phyloP scores from a whole-genome alignment of 2,113 vertebrate genomes.

The Sporophila hypoxantha region DNA sequence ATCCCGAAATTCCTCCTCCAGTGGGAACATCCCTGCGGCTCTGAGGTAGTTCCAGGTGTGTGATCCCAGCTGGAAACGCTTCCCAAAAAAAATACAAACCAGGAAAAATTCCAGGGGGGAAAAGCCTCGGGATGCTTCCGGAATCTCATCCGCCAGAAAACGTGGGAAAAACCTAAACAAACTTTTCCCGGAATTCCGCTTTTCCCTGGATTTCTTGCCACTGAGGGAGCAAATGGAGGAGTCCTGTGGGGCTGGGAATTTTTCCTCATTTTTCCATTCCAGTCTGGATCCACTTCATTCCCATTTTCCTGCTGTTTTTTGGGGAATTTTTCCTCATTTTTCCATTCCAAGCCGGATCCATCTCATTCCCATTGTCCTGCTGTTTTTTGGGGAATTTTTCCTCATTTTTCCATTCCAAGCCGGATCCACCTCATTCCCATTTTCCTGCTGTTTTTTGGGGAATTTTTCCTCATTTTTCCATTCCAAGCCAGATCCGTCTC shows the following conservation, averaged over 20 bases:
- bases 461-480: neutral
- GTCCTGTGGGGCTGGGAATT: neutral
- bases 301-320: neutral
- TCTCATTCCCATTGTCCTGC: neutral
- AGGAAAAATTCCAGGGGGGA: neutral
- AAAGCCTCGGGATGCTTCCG: conserved; percentile 6
- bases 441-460: neutral
- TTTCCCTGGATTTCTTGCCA: neutral
- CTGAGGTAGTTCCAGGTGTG: conserved; percentile 66
- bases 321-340: neutral
- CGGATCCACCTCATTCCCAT: neutral
- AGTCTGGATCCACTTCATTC: neutral
- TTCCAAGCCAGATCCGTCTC: no score
- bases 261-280: neutral
- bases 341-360: neutral
- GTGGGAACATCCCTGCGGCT: neutral
- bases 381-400: neutral
- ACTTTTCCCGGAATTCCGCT: neutral
- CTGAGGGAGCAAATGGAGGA: neutral
- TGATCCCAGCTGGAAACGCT: neutral
- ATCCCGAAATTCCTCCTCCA: neutral
- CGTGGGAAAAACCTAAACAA: neutral
- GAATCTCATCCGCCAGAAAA: neutral
- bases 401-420: neutral
- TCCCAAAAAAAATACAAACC: neutral